Conservation (phyloP, 1,140 invertebrate genomes). For the Linepithema humile region DNA sequence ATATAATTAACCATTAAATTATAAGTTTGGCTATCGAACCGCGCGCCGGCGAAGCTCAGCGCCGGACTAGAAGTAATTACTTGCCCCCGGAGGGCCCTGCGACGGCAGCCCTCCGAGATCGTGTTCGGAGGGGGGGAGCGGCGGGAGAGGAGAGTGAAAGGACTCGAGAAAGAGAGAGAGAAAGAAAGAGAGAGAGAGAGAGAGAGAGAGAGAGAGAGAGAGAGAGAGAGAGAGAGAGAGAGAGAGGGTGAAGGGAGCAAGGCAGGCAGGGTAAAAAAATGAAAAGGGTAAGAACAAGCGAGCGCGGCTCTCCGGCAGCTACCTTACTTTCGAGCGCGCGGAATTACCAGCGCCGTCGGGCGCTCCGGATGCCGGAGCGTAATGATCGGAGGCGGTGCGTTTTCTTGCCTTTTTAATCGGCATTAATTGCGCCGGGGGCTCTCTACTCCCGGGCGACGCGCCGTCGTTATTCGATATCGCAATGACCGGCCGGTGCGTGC, state of each 20-base stretch:
- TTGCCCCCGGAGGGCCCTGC: conserved; percentile 63
- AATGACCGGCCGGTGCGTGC: conserved; percentile 46
- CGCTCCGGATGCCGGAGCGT: conserved; percentile 55
- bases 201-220: conserved; percentile 50
- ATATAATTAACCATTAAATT: conserved; percentile 85
- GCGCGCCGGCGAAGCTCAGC: conserved; percentile 77
- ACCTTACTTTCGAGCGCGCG: conserved; percentile 77
- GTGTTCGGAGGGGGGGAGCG: not conserved
- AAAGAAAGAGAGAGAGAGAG: conserved; percentile 54
- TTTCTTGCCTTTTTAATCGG: conserved; percentile 80
- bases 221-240: conserved; percentile 44
- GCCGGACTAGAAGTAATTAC: conserved; percentile 83
- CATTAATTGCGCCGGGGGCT: conserved; percentile 79
- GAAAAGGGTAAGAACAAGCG: conserved; percentile 51
- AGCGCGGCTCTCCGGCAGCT: conserved; percentile 66
- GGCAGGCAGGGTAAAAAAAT: conserved; percentile 59
- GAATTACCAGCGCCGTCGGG: conserved; percentile 71
- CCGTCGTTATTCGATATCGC: conserved; percentile 60
- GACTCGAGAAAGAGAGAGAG: not conserved
- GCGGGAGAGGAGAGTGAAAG: conserved; percentile 19
- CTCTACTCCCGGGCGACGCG: conserved; percentile 45
- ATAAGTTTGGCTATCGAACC: conserved; percentile 84
- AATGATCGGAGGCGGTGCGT: conserved; percentile 75
- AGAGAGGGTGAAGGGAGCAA: too few relatives aligned
- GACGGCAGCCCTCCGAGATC: conserved; percentile 57